A percentile compares a stretch with the other conserved stretches of the same genome.
Evolutionary conservation across 2,113 vertebrate species (phyloP).

Genomic region (Ammodramus savannarum): DNA sequence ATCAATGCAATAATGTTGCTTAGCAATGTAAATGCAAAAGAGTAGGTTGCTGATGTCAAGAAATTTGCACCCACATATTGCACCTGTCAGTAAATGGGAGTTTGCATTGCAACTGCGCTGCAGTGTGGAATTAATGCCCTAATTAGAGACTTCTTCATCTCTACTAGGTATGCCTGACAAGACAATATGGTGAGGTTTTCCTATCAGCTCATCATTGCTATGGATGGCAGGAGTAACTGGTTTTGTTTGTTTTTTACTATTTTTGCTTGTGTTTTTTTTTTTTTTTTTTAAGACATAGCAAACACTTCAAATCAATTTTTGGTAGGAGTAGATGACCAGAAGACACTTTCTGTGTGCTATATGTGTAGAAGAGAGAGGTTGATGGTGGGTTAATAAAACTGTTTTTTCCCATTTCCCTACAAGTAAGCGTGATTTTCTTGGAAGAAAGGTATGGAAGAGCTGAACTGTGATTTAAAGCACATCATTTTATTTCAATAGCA

Average conservation of each 20-base stretch:
- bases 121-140: slow-evolving; percentile 10
- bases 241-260: neutral
- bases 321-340: neutral
- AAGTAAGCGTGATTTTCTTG: neutral
- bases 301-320: neutral
- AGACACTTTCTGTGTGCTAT: neutral
- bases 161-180: neutral
- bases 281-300: neutral
- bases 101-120: neutral
- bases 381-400: neutral
- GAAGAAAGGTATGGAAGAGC: neutral
- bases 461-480: slow-evolving; percentile 26
- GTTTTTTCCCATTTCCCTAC: neutral
- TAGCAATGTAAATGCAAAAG: slow-evolving; percentile 31
- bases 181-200: neutral
- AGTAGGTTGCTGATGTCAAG: slow-evolving; percentile 9
- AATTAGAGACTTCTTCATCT: slow-evolving; percentile 30
- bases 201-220: neutral
- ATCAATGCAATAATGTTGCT: slow-evolving; percentile 34
- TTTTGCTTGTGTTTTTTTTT: fast-evolving
- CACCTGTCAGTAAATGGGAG: neutral
- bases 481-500: slow-evolving; percentile 25
- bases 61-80: slow-evolving; percentile 13
- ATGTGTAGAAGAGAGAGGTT: neutral
- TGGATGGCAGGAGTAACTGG: neutral